phyloP scores from a whole-genome alignment of 2,113 vertebrate species.

The Spea bombifrons region DNA sequence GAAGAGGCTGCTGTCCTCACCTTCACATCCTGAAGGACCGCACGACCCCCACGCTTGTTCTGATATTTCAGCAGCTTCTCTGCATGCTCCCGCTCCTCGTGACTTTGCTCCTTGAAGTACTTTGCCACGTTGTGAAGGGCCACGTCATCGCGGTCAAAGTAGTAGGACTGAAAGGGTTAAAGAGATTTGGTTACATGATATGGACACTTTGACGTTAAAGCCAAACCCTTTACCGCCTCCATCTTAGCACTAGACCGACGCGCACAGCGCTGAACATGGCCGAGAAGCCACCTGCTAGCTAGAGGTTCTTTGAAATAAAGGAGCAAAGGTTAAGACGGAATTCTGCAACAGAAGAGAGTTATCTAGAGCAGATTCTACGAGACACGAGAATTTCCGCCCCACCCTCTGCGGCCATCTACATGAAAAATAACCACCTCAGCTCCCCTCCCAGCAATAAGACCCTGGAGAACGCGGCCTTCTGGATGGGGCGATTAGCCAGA shows the following conservation, averaged over 20 bases:
- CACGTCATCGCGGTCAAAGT: conserved; percentile 76
- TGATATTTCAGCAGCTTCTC: conserved; percentile 75
- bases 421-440: no score
- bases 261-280: background rate
- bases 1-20: conserved; percentile 39
- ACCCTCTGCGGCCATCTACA: no score
- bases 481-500: no score
- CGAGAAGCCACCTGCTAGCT: background rate
- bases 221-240: background rate
- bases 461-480: no score
- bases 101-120: conserved; percentile 74
- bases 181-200: background rate
- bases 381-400: no score
- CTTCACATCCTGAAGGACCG: conserved; percentile 77
- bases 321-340: background rate
- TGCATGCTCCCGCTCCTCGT: conserved; percentile 75
- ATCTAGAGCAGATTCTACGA: background rate
- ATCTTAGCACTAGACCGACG: background rate
- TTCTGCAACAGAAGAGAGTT: background rate
- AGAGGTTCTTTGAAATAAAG: background rate
- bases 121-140: conserved; percentile 69
- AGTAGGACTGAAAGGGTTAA: conserved; percentile 63
- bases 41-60: conserved; percentile 72
- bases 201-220: no score
- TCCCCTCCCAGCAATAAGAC: no score